Conservation (phyloP, 2,113 vertebrate species). For the Onychostruthus taczanowskii region DNA sequence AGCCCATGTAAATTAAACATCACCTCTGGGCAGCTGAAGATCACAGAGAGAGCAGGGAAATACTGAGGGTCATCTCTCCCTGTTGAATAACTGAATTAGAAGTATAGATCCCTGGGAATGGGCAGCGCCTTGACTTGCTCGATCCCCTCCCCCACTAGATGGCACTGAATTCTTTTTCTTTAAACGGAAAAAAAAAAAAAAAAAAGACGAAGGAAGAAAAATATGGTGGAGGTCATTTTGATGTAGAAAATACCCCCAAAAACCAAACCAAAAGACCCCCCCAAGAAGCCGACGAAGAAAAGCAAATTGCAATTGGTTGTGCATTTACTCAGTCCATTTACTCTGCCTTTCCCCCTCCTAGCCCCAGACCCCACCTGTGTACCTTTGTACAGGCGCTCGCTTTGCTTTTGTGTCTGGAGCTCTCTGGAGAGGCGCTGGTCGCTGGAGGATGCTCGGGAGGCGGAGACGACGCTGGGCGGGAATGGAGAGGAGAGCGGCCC, state of each 20-base stretch:
- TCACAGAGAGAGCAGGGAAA: background rate
- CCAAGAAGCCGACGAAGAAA: background rate
- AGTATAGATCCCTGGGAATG: background rate
- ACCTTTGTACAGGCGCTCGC: background rate
- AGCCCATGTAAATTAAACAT: background rate
- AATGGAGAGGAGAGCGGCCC: background rate
- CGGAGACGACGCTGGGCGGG: background rate
- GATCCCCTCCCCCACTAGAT: conserved; percentile 80
- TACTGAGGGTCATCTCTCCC: background rate
- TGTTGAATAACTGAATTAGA: background rate
- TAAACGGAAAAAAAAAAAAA: conserved; percentile 2
- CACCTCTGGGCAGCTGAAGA: background rate
- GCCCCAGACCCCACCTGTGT: background rate
- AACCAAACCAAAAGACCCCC: background rate
- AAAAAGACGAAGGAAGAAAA: conserved; percentile 13
- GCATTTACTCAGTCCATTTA: background rate
- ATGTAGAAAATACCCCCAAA: background rate
- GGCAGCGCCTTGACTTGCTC: background rate
- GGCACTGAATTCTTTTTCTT: conserved; percentile 76
- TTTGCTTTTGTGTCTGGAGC: background rate
- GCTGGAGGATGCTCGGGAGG: background rate
- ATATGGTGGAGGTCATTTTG: conserved; percentile 68
- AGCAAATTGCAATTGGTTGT: background rate
- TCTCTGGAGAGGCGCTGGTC: background rate
- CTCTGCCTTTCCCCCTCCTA: background rate